Evolutionary conservation across 2,888 invertebrate species (phyloP).

Genomic region (Cataglyphis altisquamis): DNA sequence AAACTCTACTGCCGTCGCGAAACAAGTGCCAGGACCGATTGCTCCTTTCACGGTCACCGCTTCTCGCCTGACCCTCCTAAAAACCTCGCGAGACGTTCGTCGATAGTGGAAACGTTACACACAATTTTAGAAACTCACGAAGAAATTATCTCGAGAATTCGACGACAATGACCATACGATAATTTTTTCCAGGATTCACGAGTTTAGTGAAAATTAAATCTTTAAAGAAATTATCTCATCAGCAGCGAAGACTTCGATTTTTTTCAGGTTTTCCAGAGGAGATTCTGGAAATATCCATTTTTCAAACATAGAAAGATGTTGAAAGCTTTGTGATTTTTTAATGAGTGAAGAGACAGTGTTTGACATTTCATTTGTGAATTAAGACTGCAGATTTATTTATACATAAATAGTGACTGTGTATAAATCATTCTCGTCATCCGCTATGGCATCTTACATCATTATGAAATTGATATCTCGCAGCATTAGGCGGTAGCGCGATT

Average conservation of each 20-base stretch:
- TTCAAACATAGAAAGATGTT: neutral
- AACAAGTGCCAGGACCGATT: conserved; percentile 59
- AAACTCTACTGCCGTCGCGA: conserved; percentile 11
- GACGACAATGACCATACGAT: neutral
- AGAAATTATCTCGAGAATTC: neutral
- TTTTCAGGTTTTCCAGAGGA: neutral
- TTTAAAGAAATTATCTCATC: neutral
- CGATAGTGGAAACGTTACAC: neutral
- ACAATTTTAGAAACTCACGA: neutral
- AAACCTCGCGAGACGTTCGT: neutral
- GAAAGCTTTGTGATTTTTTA: neutral
- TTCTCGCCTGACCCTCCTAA: neutral
- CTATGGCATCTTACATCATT: conserved; percentile 45
- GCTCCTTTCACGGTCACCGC: conserved; percentile 36
- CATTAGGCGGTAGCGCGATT: conserved; percentile 35
- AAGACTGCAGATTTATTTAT: neutral
- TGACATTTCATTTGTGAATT: neutral
- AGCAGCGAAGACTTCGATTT: neutral
- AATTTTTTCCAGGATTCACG: neutral
- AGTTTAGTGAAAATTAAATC: neutral
- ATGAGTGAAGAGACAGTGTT: neutral
- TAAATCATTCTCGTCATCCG: neutral
- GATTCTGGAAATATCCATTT: neutral
- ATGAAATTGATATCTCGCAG: conserved; percentile 37
- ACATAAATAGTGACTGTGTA: neutral